phyloP scores from a whole-genome alignment of 2,888 invertebrate species.

The Xanthostigma xanthostigma region DNA sequence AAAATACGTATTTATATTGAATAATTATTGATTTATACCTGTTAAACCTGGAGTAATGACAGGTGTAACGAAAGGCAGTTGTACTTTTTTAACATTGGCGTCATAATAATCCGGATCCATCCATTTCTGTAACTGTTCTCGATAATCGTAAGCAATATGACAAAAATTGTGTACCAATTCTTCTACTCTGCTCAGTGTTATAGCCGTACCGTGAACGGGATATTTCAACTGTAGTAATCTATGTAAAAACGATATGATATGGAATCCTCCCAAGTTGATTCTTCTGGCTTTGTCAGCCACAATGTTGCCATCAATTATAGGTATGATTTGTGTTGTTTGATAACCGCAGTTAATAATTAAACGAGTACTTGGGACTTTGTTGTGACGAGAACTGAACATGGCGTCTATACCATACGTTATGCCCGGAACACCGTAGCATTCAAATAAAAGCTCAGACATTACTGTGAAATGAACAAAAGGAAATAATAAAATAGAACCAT shows the following conservation, averaged over 20 bases:
- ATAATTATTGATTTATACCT: conserved; percentile 24
- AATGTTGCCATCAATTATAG: conserved; percentile 56
- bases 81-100: conserved; percentile 66
- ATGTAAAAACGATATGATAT: conserved; percentile 72
- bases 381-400: conserved; percentile 52
- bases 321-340: conserved; percentile 76
- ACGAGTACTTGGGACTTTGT: conserved; percentile 40
- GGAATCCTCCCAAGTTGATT: conserved; percentile 77
- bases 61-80: conserved; percentile 64
- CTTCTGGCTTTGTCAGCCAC: conserved; percentile 58
- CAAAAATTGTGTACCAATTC: conserved; percentile 73
- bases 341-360: conserved; percentile 77
- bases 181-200: conserved; percentile 76
- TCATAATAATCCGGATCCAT: conserved; percentile 69
- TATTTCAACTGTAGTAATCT: conserved; percentile 83
- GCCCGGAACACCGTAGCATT: conserved; percentile 77
- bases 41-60: conserved; percentile 46
- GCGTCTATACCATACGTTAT: conserved; percentile 80
- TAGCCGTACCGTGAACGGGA: conserved; percentile 76
- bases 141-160: conserved; percentile 62
- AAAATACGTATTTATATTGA: too few relatives aligned
- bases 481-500: conserved; percentile 1
- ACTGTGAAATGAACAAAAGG: conserved; percentile 39
- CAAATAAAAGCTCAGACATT: conserved; percentile 88
- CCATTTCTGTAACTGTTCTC: conserved; percentile 68